Base-by-base conservation (phyloP, 1,140 invertebrate species). In the Artemia franciscana region DNA sequence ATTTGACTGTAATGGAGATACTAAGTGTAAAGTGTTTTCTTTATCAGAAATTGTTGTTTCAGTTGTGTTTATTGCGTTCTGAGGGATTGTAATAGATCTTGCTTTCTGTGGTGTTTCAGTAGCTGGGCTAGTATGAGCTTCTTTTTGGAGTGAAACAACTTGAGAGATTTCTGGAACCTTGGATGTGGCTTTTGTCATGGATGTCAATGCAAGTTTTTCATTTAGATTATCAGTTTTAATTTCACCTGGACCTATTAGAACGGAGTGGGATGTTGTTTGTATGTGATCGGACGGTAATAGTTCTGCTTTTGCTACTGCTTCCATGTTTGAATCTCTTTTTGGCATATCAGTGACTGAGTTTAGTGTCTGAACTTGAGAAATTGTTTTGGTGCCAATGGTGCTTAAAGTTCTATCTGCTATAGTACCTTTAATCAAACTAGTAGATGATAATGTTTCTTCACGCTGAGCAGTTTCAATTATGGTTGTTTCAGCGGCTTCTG, bases 171-270 rank as follows among this genome's bases (percentile, higher is more conserved):
- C n/a, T n/a, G n/a, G n/a, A n/a, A n/a, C n/a, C n/a, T n/a, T n/a
- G n/a, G n/a, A n/a, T n/a, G n/a, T n/a, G n/a, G n/a, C n/a, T n/a
- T n/a, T n/a, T n/a, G n/a, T n/a, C n/a, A n/a, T n/a, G n/a, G n/a
- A n/a, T n/a, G n/a, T n/a, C n/a, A n/a, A n/a, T n/a, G n/a, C n/a
- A n/a, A n/a, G n/a, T n/a, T n/a, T n/a, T n/a, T n/a, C n/a, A n/a
- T n/a, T n/a, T n/a, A n/a, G n/a, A n/a, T n/a, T n/a, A n/a, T n/a
- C n/a, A n/a, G 81, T 78, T 62, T 81, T 78, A 26, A 82, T 79
- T 62, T 82, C 12, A 2, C 21, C 39, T 3, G 39, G 21, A 18
- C 39, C 39, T 51, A 15, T 12, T 51, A 51, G 21, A 51, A 18
- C 39, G 39, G 39, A 51, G 39, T 15, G 12, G 39, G 39, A 51